Evolutionary conservation across 2,113 vertebrate genomes (phyloP), one percentile per base, ranked within the genome.

Genomic region (Coregonus clupeaformis): DNA sequence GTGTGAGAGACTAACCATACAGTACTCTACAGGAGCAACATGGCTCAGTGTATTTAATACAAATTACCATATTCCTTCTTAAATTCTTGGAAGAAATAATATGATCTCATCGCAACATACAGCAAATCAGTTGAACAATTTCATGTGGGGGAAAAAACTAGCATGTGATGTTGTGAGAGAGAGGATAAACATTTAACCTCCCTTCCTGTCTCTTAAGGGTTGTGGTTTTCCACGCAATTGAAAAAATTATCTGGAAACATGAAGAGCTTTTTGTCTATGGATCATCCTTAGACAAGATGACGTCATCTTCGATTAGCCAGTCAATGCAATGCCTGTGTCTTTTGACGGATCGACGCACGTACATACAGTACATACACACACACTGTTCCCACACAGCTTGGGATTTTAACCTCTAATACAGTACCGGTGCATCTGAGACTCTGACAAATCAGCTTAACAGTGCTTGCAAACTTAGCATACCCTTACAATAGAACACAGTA

Each of bases 321-420:
- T 85, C 79, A 80, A 77, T 78, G 86, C 80, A 74, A 87, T 91
- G 90, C 88, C 92, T 92, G 91, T 91, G 88, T 91, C 87, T 57
- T 52, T 24, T 67, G 32, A 62, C 63, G 81, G 72, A 83, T 24
- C 11, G 52, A 29, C 9, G 9, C 36, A 42, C 36, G 18, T 55
- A 32, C 65, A 24, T 68, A 32, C 30, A 20, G 16, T 16, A 69
- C 71, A 68, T 64, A 29, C 68, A 64, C 36, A 30, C 32, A 42
- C 49, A 47, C 36, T 42, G 36, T 42, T 42, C 9, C 36, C 29
- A 67, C 32, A n/a, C 49, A 47, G 62, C 62, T 69, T 77, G 27
- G 72, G 73, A 87, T 84, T 68, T 59, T 76, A 79, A 79, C 74
- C 71, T 82, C 83, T 72, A 83, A 81, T 81, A 84, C 49, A 78